Evolutionary conservation across 2,797 vertebrate species (phyloP), one percentile per base, ranked within the genome.

Genomic region (Sebastiscus albofasciatus): DNA sequence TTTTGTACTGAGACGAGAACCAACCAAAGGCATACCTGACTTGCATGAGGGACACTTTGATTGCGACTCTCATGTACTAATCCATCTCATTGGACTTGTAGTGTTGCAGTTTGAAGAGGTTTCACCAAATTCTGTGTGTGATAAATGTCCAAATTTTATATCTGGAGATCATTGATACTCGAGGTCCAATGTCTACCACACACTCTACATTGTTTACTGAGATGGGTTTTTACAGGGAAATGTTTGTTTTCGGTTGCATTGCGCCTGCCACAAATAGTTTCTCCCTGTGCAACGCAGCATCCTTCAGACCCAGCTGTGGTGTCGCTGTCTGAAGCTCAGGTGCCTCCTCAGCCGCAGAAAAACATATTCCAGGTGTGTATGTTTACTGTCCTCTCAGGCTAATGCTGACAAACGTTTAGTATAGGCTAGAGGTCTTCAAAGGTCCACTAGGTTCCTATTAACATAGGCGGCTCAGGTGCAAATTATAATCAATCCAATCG

Each of bases 301-400:
- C 95, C 93, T 54, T 90, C 96, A 80, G 97, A 98, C 79, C 96
- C 95, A 87, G 95, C 97, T 75, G 91, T 97, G 90, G 91, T 96
- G 83, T 88, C 95, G 0, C 86, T 95, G 73, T 88, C 96, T 88
- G 97, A 98, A 86, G 93, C 96, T 72, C 90, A 93, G 11, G 92
- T 96, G 79, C 96, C 96, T 42, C 77, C 94, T 79, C 93, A 95
- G 31, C 94, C 91, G 67, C 95, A 97, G 81, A 98, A 98, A 92
- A 99, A 98, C 87, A 97, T 99, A 90, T 94, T 99, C 76, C 97
- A 99, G 97, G 98, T 99, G 90, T 79, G 92, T 87, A 26, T 77
- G 13, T 22, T 22, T 2, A 39, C 10, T 24, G 3, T 70, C 16
- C 1, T 42, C 1, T 86, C 4, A 27, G 18, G 42, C 13, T 56